Base-by-base conservation (phyloP, 2,797 vertebrate genomes). In the Peromyscus attwateri region DNA sequence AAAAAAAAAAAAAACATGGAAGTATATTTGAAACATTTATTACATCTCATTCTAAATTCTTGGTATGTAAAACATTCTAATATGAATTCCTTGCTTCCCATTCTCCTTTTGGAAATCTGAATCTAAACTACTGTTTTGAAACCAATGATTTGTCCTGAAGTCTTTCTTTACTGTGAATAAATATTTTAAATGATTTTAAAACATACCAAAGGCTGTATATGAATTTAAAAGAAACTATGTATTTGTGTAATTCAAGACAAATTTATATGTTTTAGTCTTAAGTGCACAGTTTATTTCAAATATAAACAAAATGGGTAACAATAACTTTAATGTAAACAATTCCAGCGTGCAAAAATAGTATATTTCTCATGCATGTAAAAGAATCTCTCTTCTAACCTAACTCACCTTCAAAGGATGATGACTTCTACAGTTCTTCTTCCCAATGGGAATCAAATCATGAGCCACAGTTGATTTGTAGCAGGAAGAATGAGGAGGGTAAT, bases 21-120 rank as follows among this genome's bases (percentile, higher is more conserved):
- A 99, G 98, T 98, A 98, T 99, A 99, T 99, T 99, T 99, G 98
- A 98, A 99, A 99, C 98, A 99, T 99, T 99, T 99, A 99, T 99
- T 99, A 99, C 97, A 98, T 98, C 97, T 98, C 99, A 99, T 98
- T 99, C 98, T 98, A 98, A 71, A 98, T 98, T 98, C 98, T 97
- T 98, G 99, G 98, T 98, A 99, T 99, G 98, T 98, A 99, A 98
- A 98, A 97, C 87, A 98, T 90, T 80, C 96, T 96, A 98, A 97
- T 96, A 95, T 80, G 97, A 98, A 97, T 97, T 95, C 98, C 97
- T 95, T 97, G 81, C 10, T 21, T 80, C 87, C n/a, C 0, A 52
- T 12, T 83, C 62, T 10, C 17, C 46, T 23, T 97, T 98, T 91
- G 98, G 84, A 97, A 97, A 89, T 95, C 93, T 97, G 68, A 98